phyloP scores from a whole-genome alignment of 2,113 vertebrate genomes.

The Clarias macrocephalus region DNA sequence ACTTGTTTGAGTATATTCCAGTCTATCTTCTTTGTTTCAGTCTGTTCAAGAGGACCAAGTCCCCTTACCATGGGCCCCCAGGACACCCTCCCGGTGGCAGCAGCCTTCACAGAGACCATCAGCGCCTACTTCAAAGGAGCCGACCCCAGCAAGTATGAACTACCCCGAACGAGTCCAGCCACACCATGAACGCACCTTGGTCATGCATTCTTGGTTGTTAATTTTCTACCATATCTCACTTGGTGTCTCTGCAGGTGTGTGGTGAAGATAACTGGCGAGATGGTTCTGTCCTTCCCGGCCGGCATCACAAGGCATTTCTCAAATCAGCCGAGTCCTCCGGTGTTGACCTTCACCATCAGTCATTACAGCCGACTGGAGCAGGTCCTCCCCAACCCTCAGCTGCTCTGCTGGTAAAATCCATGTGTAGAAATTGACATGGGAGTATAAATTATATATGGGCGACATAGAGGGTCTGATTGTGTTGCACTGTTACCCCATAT shows the following conservation, averaged over 20 bases:
- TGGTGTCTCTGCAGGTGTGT: conserved; percentile 80
- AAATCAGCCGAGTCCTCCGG: conserved; percentile 85
- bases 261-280: conserved; percentile 95
- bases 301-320: conserved; percentile 97
- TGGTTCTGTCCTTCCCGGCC: conserved; percentile 94
- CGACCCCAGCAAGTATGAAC: conserved; percentile 91
- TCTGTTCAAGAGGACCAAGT: conserved; percentile 92
- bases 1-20: not conserved
- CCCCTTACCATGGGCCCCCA: conserved; percentile 98
- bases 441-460: not conserved
- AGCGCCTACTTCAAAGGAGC: conserved; percentile 98
- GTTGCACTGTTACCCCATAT: not conserved
- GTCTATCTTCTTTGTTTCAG: conserved; percentile 67
- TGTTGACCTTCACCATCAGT: conserved; percentile 90
- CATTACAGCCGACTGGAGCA: conserved; percentile 93
- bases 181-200: not conserved
- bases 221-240: not conserved
- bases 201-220: not conserved
- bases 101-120: conserved; percentile 96
- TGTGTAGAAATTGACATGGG: too few species aligned
- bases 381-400: conserved; percentile 95
- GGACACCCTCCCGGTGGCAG: conserved; percentile 94
- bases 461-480: not conserved
- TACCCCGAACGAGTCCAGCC: not conserved
- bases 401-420: conserved; percentile 90